Percentiles rank a stretch among this genome's conserved stretches.
Conservation (phyloP, 1,140 invertebrate species). For the Cepaea nemoralis region DNA sequence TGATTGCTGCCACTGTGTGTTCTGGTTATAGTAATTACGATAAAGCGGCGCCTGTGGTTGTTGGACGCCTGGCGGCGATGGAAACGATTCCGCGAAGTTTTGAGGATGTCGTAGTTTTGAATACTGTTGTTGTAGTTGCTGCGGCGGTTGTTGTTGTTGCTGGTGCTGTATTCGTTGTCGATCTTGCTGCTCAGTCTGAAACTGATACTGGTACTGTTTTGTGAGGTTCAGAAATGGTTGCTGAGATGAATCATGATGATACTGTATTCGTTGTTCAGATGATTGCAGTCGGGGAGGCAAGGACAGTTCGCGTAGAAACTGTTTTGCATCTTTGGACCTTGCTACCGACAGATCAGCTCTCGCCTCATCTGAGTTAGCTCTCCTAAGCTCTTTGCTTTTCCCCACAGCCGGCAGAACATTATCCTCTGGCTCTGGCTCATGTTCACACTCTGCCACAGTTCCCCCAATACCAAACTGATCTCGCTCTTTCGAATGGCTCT, state of each 20-base stretch:
- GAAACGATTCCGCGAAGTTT: not conserved
- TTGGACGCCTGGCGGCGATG: slow-evolving; percentile 13
- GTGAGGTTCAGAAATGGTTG: not conserved
- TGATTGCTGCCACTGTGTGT: not conserved
- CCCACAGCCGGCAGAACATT: not conserved
- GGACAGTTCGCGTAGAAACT: slow-evolving; percentile 5
- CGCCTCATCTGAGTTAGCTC: not conserved
- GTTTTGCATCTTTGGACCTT: not conserved
- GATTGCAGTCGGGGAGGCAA: slow-evolving; percentile 27
- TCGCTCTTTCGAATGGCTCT: not conserved
- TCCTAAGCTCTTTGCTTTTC: not conserved
- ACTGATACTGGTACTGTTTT: slow-evolving; percentile 21
- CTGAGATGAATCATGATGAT: not conserved
- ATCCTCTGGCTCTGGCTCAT: not conserved
- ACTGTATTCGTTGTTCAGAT: slow-evolving; percentile 34
- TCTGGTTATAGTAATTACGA: not conserved
- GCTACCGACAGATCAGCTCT: not conserved
- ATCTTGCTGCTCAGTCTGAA: slow-evolving; percentile 1
- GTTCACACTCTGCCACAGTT: too few relatives aligned
- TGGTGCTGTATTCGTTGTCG: slow-evolving; percentile 2
- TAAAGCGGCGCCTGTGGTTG: slow-evolving; percentile 12
- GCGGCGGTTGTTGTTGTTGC: slow-evolving; percentile 20
- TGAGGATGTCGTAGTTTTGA: slow-evolving; percentile 13
- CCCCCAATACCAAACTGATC: too few relatives aligned
- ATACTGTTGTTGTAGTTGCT: not conserved